A percentile compares a stretch with the other conserved stretches of the same genome.
Conservation (phyloP, 2,113 vertebrate genomes). For the Gallinago undulata region DNA sequence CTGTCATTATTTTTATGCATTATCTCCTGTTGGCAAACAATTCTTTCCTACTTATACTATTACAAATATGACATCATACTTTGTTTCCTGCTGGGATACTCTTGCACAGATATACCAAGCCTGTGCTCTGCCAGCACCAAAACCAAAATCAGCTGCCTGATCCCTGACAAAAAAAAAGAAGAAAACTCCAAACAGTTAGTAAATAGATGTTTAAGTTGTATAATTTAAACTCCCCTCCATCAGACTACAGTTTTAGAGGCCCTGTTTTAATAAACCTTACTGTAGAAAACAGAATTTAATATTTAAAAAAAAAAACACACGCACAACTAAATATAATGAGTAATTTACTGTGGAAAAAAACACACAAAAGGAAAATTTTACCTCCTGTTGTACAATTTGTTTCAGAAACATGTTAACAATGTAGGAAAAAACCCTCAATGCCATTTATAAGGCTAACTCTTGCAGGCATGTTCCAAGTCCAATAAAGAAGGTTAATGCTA, state of each 20-base stretch:
- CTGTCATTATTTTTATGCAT: neutral
- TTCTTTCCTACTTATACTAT: neutral
- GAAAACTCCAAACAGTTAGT: neutral
- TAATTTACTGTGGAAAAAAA: neutral
- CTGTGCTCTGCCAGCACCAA: neutral
- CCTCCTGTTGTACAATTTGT: neutral
- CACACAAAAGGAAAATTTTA: neutral
- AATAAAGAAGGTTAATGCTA: slow-evolving; percentile 76
- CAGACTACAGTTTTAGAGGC: neutral
- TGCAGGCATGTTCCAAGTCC: slow-evolving; percentile 77
- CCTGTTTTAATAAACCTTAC: neutral
- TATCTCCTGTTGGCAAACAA: neutral
- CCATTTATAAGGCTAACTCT: slow-evolving; percentile 44
- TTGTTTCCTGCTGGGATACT: neutral
- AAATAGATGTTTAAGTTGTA: neutral
- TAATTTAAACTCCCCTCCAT: neutral
- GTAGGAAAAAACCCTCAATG: neutral
- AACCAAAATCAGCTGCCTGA: neutral
- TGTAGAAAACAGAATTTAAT: neutral
- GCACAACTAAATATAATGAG: neutral
- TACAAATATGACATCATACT: neutral
- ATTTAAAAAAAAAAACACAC: no score
- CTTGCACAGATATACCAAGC: neutral
- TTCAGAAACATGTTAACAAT: slow-evolving; percentile 33
- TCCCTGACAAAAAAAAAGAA: neutral